Base-by-base conservation (phyloP, 2,797 vertebrate genomes). In the Bufotes viridis region DNA sequence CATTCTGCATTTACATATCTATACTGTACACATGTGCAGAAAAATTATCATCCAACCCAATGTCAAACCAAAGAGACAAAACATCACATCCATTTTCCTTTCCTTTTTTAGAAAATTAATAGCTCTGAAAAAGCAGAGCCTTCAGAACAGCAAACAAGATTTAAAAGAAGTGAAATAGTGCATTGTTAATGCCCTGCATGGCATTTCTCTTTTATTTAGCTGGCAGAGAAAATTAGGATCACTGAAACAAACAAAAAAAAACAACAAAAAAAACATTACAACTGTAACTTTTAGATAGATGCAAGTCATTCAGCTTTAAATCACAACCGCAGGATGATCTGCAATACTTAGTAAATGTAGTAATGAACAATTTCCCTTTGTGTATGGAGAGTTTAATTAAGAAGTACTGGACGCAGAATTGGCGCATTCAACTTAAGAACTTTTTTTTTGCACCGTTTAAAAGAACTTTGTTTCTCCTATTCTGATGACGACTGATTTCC, bases 21-120 rank as follows among this genome's bases (percentile, higher is more conserved):
- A 91, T 89, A 93, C 91, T 92, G 91, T 93, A 93, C 91, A 93
- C 92, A 55, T 92, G 88, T 76, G 90, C 92, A 93, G 92, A 92
- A 93, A 82, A 92, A 89, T 91, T 7, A 93, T 91, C 91, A 78
- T 60, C 70, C 79, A 84, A 92, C 88, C 82, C 90, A 91, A 93
- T 89, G 92, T 92, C 87, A 91, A 91, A 51, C n/a, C 92, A 91
- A 92, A 72, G 34, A 80, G 20, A 84, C 51, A 89, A 74, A 86
- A 85, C 11, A 61, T 69, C 15, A 60, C 79, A 86, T 85, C 81
- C 84, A 83, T 76, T 82, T 83, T 83, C 49, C 26, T 51, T 75
- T 26, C 53, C 70, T 76, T 12, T 14, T 89, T 87, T 87, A 89
- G 80, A 89, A 89, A 89, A 89, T 83, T 60, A 83, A 89, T 17